Evolutionary conservation across 2,888 invertebrate species (phyloP), one percentile per base, ranked within the genome.

Genomic region (Latheticus oryzae): DNA sequence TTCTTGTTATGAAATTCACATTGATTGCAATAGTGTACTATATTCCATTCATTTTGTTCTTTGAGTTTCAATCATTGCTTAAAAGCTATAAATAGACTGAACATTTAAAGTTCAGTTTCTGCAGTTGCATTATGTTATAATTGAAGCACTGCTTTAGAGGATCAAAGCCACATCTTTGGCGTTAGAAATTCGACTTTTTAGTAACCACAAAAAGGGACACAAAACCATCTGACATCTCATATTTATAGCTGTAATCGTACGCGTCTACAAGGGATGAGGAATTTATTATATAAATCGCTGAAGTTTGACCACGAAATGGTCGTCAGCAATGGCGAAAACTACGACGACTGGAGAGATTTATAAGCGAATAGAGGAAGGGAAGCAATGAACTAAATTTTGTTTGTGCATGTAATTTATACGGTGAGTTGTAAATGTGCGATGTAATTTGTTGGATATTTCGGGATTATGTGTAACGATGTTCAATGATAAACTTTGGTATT

Each of bases 211-310:
- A 56, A 56, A 48, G 56, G 17, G 16, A 32, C 9, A 45, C 56
- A 56, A 60, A 60, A 60, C 53, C 53, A 33, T 32, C 58, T 53
- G 61, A 61, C 61, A 58, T 43, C 43, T 58, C 53, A 42, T 61
- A 60, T 60, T 58, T 60, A 60, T 60, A 33, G 38, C 45, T 53
- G 57, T 53, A 60, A 60, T 60, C 60, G 53, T 28, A 47, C 33
- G 16, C 56, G 60, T 60, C 60, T 53, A 52, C 60, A 58, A 48
- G 57, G 57, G 60, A 57, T 58, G 57, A 38, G 52, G 43, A 61
- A 61, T 61, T 61, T 61, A 61, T 61, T 61, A 53, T 13, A 60
- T 32, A 53, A 60, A 58, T 60, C 45, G 52, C 40, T 30, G 33
- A 32, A 57, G 52, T 60, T 60, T 60, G 60, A 60, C 60, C 60